Evolutionary conservation across 2,888 invertebrate species (phyloP).

Genomic region (Eupithecia vulgata): DNA sequence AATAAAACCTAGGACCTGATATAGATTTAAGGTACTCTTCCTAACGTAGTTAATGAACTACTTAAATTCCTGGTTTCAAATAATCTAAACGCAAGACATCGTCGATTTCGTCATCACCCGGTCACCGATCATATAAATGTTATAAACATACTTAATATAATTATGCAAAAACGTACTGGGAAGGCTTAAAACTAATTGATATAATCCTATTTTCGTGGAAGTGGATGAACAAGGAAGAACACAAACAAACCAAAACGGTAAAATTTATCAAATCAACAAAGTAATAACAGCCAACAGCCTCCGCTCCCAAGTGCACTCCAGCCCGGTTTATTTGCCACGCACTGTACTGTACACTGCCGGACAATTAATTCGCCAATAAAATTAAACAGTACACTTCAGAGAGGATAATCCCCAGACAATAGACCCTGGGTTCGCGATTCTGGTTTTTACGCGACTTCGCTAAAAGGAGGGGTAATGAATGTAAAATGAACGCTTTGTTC

Average conservation of each 20-base stretch:
- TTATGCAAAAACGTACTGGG: neutral
- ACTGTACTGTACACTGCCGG: slow-evolving; percentile 55
- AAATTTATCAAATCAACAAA: slow-evolving; percentile 17
- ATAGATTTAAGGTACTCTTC: no score
- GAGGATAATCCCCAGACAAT: slow-evolving; percentile 57
- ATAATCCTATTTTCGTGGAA: neutral
- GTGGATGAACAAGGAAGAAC: neutral
- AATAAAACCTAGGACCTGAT: no score
- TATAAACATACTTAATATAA: no score
- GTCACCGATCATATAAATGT: no score
- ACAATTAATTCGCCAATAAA: slow-evolving; percentile 79
- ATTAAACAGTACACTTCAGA: slow-evolving; percentile 66
- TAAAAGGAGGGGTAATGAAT: slow-evolving; percentile 39
- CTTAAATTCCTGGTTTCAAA: no score
- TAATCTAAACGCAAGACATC: no score
- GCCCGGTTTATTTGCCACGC: slow-evolving; percentile 61
- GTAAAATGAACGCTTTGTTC: slow-evolving; percentile 38
- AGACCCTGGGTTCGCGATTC: slow-evolving; percentile 46
- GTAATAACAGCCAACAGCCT: slow-evolving; percentile 30
- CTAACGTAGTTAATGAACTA: no score
- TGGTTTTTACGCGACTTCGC: slow-evolving; percentile 41
- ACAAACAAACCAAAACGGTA: slow-evolving; percentile 7
- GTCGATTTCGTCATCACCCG: no score
- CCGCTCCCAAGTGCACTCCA: slow-evolving; percentile 46
- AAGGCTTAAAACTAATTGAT: neutral